A percentile compares a stretch with the other conserved stretches of the same genome.
Conservation (phyloP, 2,888 invertebrate species). For the Eupithecia inturbata region DNA sequence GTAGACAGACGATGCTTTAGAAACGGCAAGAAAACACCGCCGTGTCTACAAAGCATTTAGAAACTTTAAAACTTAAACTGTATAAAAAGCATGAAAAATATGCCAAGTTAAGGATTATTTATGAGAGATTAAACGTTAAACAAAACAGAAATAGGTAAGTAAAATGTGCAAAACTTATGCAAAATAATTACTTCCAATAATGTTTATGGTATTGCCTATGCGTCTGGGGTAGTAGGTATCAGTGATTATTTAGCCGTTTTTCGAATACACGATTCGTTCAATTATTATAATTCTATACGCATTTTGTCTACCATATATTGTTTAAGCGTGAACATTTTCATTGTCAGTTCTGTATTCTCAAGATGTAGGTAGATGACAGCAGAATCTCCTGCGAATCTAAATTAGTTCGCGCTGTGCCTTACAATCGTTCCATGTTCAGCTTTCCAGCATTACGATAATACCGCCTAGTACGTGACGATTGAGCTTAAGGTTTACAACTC, state of each 20-base stretch:
- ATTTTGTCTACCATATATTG: background rate
- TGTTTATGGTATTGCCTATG: background rate
- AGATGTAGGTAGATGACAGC: constrained; percentile 38
- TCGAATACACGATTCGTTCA: background rate
- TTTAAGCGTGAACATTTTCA: background rate
- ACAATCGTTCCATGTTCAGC: constrained; percentile 36
- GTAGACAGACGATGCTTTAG: constrained; percentile 24
- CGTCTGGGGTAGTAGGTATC: background rate
- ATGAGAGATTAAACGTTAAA: background rate
- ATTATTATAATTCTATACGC: background rate
- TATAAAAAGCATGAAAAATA: background rate
- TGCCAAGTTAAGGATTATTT: background rate
- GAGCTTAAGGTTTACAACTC: constrained; percentile 35
- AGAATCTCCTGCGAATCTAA: constrained; percentile 74
- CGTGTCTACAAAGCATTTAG: background rate
- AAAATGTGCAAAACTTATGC: background rate
- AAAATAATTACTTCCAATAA: background rate
- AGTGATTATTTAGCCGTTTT: background rate
- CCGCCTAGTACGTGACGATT: constrained; percentile 48
- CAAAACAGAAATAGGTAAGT: background rate
- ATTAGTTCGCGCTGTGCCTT: constrained; percentile 68
- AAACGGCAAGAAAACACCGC: constrained; percentile 14
- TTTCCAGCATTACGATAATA: constrained; percentile 67
- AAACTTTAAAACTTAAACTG: background rate
- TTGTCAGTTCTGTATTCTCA: constrained; percentile 43